These are phyloP conservation scores for Callithrix jacchus DNA, from an alignment of 2,113 vertebrate genomes.

Conservation along the genomic window DNA sequence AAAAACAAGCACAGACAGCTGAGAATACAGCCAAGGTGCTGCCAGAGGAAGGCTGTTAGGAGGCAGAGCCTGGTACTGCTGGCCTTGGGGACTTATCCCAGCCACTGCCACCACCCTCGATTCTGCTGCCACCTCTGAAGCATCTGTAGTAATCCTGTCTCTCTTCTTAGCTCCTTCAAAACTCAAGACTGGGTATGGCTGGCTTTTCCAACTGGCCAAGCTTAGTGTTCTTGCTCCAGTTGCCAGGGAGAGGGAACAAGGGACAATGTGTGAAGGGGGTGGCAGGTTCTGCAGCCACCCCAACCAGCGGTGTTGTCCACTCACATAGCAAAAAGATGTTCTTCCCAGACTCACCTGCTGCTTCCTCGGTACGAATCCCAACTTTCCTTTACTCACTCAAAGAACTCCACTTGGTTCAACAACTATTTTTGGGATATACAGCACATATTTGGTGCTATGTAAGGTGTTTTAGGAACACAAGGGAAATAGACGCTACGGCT, in stretches of 20 bases:
- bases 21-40: not conserved
- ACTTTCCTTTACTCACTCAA: not conserved
- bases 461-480: not conserved
- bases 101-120: rapidly evolving
- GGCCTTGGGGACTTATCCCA: not conserved
- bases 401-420: not conserved
- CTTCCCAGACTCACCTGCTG: not conserved
- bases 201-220: not conserved
- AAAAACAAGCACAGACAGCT: not conserved
- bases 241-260: not conserved
- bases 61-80: rapidly evolving
- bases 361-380: not conserved
- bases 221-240: not conserved
- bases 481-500: not conserved
- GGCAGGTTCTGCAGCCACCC: too few relatives aligned
- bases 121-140: not conserved
- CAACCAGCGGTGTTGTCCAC: too few relatives aligned
- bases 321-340: rapidly evolving
- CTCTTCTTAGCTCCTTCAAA: not conserved
- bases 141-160: not conserved
- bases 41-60: not conserved
- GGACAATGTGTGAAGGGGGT: rapidly evolving
- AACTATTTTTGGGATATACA: not conserved
- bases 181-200: not conserved
- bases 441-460: not conserved